A percentile compares a stretch with the other conserved stretches of the same genome.
Evolutionary conservation across 1,140 invertebrate genomes (phyloP).

Genomic region (Trichonephila clavipes): DNA sequence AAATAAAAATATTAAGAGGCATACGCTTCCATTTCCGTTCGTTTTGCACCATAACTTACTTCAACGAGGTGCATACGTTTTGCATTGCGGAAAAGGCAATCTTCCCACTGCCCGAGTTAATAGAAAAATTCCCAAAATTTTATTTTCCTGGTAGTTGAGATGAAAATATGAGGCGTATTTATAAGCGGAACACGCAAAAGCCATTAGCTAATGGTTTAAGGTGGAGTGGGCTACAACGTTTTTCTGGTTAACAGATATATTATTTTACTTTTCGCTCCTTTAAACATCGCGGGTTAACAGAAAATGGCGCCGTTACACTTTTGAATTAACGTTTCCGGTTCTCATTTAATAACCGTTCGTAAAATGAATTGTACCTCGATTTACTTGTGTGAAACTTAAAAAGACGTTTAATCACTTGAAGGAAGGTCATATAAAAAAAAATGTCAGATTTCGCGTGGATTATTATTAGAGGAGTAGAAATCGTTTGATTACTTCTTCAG

Average conservation of each 20-base stretch:
- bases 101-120: conserved; percentile 2
- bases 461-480: too few species aligned
- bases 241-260: background rate
- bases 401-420: too few species aligned
- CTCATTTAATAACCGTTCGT: background rate
- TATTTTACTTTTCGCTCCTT: background rate
- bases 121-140: conserved; percentile 33
- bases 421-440: too few species aligned
- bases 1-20: conserved; percentile 21
- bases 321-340: background rate
- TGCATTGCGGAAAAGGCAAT: conserved; percentile 23
- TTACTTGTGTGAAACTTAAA: too few species aligned
- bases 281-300: background rate
- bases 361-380: background rate
- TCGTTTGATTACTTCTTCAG: too few species aligned
- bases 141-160: background rate
- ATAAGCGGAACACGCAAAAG: background rate
- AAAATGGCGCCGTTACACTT: background rate
- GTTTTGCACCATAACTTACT: background rate
- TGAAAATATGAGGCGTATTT: conserved; percentile 16
- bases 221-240: background rate
- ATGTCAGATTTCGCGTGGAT: too few species aligned
- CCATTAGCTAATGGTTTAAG: conserved; percentile 31
- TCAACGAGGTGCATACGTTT: conserved; percentile 18
- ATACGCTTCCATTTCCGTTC: conserved; percentile 13